Conservation (phyloP, 2,888 invertebrate genomes). For the Nomada ruficornis region DNA sequence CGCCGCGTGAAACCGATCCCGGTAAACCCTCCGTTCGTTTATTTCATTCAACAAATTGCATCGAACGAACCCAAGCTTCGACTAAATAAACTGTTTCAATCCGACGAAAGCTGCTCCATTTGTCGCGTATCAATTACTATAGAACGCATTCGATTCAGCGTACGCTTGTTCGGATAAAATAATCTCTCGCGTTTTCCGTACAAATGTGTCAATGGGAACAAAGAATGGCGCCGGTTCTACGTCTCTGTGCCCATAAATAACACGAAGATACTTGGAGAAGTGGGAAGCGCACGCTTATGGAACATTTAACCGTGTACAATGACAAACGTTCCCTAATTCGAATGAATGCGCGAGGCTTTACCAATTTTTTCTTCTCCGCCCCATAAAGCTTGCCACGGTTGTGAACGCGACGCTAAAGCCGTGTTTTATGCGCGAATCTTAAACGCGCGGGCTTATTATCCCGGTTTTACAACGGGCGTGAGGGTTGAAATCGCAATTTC, state of each 20-base stretch:
- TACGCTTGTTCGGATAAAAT: not conserved
- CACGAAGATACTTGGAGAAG: no score
- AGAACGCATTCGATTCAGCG: not conserved
- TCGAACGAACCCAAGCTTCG: not conserved
- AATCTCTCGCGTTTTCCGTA: not conserved
- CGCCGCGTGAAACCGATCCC: no score
- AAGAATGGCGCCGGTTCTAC: not conserved
- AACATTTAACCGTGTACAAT: not conserved
- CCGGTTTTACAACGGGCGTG: not conserved
- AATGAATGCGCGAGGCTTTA: conserved; percentile 4
- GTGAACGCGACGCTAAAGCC: not conserved
- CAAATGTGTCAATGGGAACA: not conserved
- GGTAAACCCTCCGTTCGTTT: not conserved
- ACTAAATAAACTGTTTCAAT: not conserved
- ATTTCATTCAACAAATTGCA: not conserved
- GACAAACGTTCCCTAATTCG: conserved; percentile 13
- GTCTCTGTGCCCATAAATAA: not conserved
- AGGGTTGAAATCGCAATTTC: conserved; percentile 19
- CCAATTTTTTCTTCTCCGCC: not conserved
- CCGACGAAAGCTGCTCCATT: not conserved
- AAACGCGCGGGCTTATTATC: conserved; percentile 33
- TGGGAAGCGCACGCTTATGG: no score
- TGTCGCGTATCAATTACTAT: conserved; percentile 10
- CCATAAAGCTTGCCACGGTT: conserved; percentile 25
- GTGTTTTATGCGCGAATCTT: conserved; percentile 29